phyloP scores from a whole-genome alignment of 2,113 vertebrate species.

The Benitochromis conjunctus region DNA sequence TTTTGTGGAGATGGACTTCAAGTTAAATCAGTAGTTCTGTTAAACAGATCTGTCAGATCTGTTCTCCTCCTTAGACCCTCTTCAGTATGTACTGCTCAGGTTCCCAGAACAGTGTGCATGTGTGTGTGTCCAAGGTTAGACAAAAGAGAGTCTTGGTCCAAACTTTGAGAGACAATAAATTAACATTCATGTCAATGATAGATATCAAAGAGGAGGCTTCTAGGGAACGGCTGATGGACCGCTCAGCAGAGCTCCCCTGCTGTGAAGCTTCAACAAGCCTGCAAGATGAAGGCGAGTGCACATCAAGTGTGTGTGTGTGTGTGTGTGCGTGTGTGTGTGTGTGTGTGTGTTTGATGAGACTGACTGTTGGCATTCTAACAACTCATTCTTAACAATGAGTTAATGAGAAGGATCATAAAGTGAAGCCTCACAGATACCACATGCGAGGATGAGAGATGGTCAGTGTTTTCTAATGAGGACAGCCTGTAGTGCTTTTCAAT shows the following conservation, averaged over 20 bases:
- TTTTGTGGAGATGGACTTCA: neutral
- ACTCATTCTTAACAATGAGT: neutral
- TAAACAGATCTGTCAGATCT: neutral
- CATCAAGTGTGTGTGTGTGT: neutral
- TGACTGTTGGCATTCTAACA: neutral
- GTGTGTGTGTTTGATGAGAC: neutral
- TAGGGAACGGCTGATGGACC: neutral
- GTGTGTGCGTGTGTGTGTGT: no score
- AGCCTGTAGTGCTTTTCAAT: neutral
- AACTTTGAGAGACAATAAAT: neutral
- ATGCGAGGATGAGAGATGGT: neutral
- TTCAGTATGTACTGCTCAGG: neutral
- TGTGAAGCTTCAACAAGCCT: neutral
- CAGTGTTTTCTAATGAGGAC: neutral
- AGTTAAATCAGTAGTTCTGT: neutral
- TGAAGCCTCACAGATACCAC: neutral
- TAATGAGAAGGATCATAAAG: neutral
- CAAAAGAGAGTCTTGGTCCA: neutral
- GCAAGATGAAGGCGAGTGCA: neutral
- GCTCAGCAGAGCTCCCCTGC: neutral
- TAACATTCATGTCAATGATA: neutral
- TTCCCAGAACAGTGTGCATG: neutral
- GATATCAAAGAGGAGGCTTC: neutral
- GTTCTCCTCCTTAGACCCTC: neutral
- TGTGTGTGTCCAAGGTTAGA: neutral